A percentile compares a stretch with the other conserved stretches of the same genome.
Conservation (phyloP, 2,113 vertebrate species). For the Sylvietta virens region DNA sequence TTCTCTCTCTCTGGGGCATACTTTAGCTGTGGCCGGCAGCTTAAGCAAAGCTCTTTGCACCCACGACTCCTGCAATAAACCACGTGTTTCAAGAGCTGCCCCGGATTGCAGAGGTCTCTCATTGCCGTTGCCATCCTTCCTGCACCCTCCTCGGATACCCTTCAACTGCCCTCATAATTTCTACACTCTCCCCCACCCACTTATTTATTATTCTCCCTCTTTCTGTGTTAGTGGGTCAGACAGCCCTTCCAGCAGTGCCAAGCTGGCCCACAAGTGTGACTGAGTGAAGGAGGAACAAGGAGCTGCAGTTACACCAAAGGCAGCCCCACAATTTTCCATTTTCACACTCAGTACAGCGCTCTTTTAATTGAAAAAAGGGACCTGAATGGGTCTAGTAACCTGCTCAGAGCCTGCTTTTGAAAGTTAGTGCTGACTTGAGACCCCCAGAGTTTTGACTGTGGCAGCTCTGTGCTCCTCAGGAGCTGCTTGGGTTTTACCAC, state of each 20-base stretch:
- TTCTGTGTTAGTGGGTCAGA: not conserved
- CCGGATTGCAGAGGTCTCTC: too few species aligned
- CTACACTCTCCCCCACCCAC: not conserved
- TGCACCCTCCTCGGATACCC: too few species aligned
- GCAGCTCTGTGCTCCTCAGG: not conserved
- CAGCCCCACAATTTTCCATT: not conserved
- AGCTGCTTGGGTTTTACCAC: not conserved
- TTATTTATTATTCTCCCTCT: not conserved
- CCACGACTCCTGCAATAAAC: too few species aligned
- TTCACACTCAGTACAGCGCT: rapidly evolving
- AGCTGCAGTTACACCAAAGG: not conserved
- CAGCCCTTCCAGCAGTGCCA: not conserved
- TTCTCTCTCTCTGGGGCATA: too few species aligned
- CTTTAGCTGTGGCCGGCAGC: too few species aligned
- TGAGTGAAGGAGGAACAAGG: not conserved
- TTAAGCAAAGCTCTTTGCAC: too few species aligned
- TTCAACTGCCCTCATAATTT: too few species aligned
- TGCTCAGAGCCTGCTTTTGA: not conserved
- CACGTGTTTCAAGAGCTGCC: too few species aligned
- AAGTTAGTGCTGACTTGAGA: rapidly evolving
- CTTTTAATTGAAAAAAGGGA: not conserved
- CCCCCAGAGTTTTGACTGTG: not conserved
- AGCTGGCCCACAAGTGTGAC: not conserved
- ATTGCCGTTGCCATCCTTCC: too few species aligned
- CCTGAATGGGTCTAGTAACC: not conserved